Evolutionary conservation across 2,797 vertebrate species (phyloP), one percentile per base, ranked within the genome.

Genomic region (Tragopan temminckii): DNA sequence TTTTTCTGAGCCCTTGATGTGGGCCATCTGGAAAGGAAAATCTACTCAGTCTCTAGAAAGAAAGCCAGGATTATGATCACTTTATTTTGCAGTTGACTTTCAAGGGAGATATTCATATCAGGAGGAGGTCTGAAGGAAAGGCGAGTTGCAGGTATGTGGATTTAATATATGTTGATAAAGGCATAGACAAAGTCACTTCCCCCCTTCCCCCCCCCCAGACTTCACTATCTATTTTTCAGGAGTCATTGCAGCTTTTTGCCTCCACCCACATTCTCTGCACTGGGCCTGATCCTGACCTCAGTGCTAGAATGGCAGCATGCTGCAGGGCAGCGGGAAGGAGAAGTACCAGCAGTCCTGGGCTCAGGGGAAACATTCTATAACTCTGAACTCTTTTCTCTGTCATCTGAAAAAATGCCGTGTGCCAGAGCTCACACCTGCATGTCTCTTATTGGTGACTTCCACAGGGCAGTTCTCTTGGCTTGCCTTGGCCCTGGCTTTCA

Each of bases 1-100:
- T 38, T 64, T 38, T n/a, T n/a, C 88, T 91, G 68, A 35, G 1
- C 62, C 77, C 69, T 82, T 98, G 98, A 98, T 97, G 92, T 94
- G 97, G 93, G 97, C 96, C 97, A 98, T 97, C 98, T 96, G 98
- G 96, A 98, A 97, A 98, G 90, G 79, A 72, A 90, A 92, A 80
- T 62, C 42, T 80, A 80, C 58, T 82, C 75, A 62, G 12, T 31
- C 33, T 75, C 50, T 83, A 83, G 59, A 93, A 85, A 67, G 31
- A 8, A 92, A 80, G 38, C 53, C 75, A 89, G 20, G n/a, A 59
- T 93, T 93, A 75, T 24, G 36, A 67, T 59, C 45, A 5, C 27
- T 94, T 94, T 90, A 45, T 94, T 95, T 89, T 78, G 53, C 84
- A 75, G 84, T 17, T 92, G 81, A 31, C 81, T 89, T 85, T 55